These are phyloP conservation scores for Caenorhabditis sp. DNA, from an alignment of 2,888 invertebrate species.

Conservation along the genomic window DNA sequence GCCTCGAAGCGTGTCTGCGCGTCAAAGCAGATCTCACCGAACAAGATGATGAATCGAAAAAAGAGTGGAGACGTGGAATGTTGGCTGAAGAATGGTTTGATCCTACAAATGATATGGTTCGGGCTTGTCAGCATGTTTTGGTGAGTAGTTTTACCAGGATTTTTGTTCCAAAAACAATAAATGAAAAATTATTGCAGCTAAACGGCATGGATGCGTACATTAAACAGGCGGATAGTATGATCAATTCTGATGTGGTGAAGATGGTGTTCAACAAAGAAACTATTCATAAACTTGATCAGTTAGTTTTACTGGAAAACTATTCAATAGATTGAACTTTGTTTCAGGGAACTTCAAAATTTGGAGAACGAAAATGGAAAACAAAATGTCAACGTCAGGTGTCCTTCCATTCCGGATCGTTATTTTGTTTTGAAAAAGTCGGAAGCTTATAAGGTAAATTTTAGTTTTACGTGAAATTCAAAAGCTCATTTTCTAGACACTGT, in stretches of 20 bases:
- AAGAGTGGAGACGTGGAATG: conserved; percentile 3
- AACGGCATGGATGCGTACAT: conserved; percentile 27
- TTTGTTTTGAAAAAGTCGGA: not conserved
- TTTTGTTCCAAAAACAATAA: not conserved
- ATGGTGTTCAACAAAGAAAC: conserved; percentile 21
- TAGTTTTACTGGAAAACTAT: no score
- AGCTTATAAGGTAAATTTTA: not conserved
- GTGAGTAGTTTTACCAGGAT: not conserved
- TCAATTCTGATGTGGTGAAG: conserved; percentile 23
- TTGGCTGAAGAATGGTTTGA: conserved; percentile 36
- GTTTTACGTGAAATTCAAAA: not conserved
- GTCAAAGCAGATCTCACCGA: not conserved
- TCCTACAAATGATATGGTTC: conserved; percentile 8
- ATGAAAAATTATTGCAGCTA: not conserved
- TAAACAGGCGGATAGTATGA: conserved; percentile 22
- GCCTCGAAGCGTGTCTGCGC: not conserved
- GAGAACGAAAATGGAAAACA: not conserved
- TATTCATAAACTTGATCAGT: not conserved
- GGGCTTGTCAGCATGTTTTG: not conserved
- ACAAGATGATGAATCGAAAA: conserved; percentile 3
- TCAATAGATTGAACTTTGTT: no score
- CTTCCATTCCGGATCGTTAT: not conserved
- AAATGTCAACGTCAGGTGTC: no score
- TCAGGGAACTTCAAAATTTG: not conserved
- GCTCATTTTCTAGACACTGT: not conserved